phyloP scores from a whole-genome alignment of 2,888 invertebrate species.

The Patella pellucida region DNA sequence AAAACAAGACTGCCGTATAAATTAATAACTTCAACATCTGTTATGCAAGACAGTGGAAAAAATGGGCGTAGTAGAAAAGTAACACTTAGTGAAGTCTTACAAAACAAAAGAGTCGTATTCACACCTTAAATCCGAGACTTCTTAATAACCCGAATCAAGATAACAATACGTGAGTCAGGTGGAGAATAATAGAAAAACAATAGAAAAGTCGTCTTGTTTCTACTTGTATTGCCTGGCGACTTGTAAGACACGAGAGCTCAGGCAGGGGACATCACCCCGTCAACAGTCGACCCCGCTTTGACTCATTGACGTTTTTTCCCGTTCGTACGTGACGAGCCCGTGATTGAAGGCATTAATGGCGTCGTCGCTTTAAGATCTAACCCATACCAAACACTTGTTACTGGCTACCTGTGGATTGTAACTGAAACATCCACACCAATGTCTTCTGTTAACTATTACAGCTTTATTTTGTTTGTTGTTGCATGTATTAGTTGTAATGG shows the following conservation, averaged over 20 bases:
- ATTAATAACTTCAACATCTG: no score
- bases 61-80: no score
- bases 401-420: conserved; percentile 10
- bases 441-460: not conserved
- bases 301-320: conserved; percentile 6
- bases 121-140: no score
- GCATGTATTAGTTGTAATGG: not conserved
- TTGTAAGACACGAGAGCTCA: conserved; percentile 2
- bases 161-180: no score
- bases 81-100: no score
- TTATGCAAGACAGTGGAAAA: no score
- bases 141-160: no score
- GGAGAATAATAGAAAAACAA: conserved; percentile 8
- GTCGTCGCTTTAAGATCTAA: not conserved
- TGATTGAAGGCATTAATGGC: conserved; percentile 7
- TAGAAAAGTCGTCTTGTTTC: not conserved
- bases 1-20: no score
- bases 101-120: no score
- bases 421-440: conserved; percentile 2
- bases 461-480: conserved; percentile 6
- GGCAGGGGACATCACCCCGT: conserved; percentile 2
- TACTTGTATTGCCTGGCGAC: not conserved
- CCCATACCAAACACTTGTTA: conserved; percentile 5
- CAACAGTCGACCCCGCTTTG: conserved; percentile 3
- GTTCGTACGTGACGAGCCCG: not conserved